Evolutionary conservation across 2,113 vertebrate genomes (phyloP).

Genomic region (Oceanites oceanicus): DNA sequence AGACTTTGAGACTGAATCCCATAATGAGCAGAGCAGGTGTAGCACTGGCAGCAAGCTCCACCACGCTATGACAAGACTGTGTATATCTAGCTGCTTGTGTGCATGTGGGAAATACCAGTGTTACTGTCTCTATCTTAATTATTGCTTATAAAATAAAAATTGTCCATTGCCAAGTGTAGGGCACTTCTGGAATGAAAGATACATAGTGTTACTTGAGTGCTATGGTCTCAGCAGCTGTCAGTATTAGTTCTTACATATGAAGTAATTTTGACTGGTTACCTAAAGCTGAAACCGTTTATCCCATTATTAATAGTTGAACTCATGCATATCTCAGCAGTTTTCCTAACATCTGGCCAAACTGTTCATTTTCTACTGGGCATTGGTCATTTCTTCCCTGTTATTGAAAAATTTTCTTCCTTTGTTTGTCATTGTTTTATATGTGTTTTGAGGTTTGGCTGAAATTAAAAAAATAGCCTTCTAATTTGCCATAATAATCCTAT

Average conservation of each 20-base stretch:
- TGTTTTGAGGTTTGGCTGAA: background rate
- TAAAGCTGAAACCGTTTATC: background rate
- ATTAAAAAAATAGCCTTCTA: background rate
- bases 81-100: background rate
- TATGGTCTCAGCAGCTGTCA: background rate
- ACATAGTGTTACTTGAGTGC: background rate
- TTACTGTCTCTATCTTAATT: background rate
- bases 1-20: background rate
- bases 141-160: background rate
- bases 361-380: background rate
- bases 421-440: background rate
- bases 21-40: background rate
- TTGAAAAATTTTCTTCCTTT: background rate
- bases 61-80: background rate
- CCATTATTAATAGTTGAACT: background rate
- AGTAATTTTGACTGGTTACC: background rate
- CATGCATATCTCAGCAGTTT: background rate
- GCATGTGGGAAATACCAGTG: background rate
- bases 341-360: background rate
- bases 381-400: background rate
- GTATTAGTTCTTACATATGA: background rate
- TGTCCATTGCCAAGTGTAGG: background rate
- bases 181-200: background rate
- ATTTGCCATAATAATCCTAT: background rate
- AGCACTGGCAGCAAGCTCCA: background rate